Base-by-base conservation (phyloP, 53 echinoderm and acorn worm genomes). In the Hippasteria phrygiana region DNA sequence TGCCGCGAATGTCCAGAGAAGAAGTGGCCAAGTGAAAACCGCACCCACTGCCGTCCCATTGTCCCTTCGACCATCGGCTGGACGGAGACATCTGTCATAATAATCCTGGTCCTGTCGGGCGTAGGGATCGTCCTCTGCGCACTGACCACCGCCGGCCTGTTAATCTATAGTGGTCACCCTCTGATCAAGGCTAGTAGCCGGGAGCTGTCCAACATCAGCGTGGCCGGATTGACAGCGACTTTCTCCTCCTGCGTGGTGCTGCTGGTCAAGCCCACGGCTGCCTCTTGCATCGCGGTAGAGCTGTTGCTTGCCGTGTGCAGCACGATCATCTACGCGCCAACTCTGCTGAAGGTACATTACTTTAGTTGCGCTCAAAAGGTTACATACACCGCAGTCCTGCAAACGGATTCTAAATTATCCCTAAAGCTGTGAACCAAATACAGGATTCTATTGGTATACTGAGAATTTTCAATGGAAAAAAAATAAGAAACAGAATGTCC, bases 181-280 rank as follows among this genome's bases (percentile, higher is more conserved):
- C 89, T 96, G 64, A 96, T 96, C 20, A 96, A 96, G 65, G 96
- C 96, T 0, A 94, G 94, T 13, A 96, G 96, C 38, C 50, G 94
- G 32, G 96, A 96, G 80, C 91, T 96, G 27, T 90, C 90, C 18
- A 94, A 92, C 83, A 92, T 96, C 27, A 94, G 88, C 33, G 92
- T 94, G 65, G 48, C 80, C 2, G 93, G 96, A 0, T 78, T 96
- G 22, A 70, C 82, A 20, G 39, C 90, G 1, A 91, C 92, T 32
- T 96, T 90, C 88, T 12, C 80, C 3, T 48, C 83, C 27, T 69
- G 88, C 7, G 27, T 83, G 5, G 81, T 91, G 36, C 77, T 75
- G 54, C 71, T 88, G 13, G 35, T 82, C 13, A 31, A 31, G 35
- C 92, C 92, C 31, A 55, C 83, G 12, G 41, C 48, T 7, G 66